Percentiles rank a stretch among this genome's conserved stretches.
Conservation (phyloP, 2,888 invertebrate species). For the Lamellibrachia columna region DNA sequence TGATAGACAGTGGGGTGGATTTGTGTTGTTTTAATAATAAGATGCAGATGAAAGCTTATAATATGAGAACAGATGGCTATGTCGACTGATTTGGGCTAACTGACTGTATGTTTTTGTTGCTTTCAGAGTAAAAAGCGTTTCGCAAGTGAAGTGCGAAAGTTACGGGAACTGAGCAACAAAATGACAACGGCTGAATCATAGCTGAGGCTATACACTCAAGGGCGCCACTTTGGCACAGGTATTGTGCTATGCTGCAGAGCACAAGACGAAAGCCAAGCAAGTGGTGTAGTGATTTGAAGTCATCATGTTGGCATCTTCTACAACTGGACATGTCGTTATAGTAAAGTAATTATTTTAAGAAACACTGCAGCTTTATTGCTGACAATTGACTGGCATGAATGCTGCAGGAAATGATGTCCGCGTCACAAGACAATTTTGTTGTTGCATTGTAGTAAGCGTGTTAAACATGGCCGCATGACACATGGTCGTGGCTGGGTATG, state of each 20-base stretch:
- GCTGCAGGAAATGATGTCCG: neutral
- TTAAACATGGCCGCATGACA: neutral
- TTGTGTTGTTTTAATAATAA: neutral
- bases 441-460: neutral
- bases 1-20: neutral
- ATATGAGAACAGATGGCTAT: neutral
- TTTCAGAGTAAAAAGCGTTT: slow-evolving; percentile 47
- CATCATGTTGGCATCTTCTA: neutral
- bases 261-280: neutral
- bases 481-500: neutral
- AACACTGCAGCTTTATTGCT: neutral
- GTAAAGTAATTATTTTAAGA: slow-evolving; percentile 11
- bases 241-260: neutral
- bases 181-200: slow-evolving; percentile 14
- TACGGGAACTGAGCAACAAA: slow-evolving; percentile 32
- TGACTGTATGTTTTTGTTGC: neutral
- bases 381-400: neutral
- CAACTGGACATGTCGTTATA: neutral
- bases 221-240: neutral
- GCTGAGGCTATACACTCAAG: neutral
- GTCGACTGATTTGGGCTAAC: neutral
- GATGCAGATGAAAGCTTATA: neutral
- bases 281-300: neutral
- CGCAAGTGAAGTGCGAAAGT: slow-evolving; percentile 43
- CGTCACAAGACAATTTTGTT: neutral